Evolutionary conservation across 2,888 invertebrate genomes (phyloP), one percentile per base, ranked within the genome.

Genomic region (Rotaria sp.): DNA sequence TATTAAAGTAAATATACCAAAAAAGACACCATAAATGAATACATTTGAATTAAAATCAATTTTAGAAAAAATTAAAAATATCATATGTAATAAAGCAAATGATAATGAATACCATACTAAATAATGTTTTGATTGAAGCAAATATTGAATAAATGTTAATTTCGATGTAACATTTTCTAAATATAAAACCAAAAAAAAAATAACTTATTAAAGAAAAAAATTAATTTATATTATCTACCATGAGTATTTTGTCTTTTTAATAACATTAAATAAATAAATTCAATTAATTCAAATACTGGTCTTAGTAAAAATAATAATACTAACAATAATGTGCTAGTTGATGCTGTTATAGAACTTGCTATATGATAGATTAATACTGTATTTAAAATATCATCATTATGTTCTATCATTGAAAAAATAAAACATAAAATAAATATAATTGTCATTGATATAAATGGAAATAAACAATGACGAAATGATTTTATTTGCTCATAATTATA

Each of bases 111-210:
- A 80, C 80, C 80, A 80, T 4, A n/a, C 26, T 45, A 80, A 26
- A 45, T 80, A 80, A 80, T n/a, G 41, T 80, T n/a, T 41, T 80
- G 80, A 80, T n/a, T 80, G 80, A 13, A 80, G 45, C 41, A 26
- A 80, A 45, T 13, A 45, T 26, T 80, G 80, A 80, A 80, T 26
- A 41, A 80, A 45, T 26, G 10, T 38, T 45, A 80, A 26, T 45
- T 41, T 45, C 5, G 11, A 26, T 45, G 45, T 1, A 45, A 10
- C 26, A 41, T 41, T 80, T 41, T 45, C 41, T 80, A 30, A 67
- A 45, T 45, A 80, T 26, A 13, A n/a, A n/a, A n/a, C n/a, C n/a
- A 38, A 38, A 30, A 35, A 67, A 67, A 21, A 67, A 18, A 8
- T 30, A 0, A 67, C 18, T 13, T 67, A 18, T 67, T 1, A n/a